Evolutionary conservation across 2,113 vertebrate species (phyloP).

Genomic region (Ariopsis seemanni): DNA sequence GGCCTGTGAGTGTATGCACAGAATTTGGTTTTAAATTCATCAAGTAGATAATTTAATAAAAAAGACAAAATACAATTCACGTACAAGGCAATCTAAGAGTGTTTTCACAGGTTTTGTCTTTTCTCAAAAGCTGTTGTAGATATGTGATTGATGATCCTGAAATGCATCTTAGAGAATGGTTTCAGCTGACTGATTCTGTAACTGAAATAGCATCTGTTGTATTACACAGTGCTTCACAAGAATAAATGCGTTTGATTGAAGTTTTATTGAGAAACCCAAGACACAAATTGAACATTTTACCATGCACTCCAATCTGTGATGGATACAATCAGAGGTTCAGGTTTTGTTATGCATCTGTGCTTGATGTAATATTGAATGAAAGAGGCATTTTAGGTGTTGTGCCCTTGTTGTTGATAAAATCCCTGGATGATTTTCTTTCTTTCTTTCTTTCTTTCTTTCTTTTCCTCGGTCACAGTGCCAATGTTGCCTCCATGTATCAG

Average conservation of each 20-base stretch:
- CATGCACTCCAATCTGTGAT: conserved; percentile 37
- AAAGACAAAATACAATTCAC: background rate
- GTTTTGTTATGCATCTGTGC: conserved; percentile 49
- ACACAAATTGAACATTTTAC: conserved; percentile 63
- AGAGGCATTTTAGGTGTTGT: conserved; percentile 56
- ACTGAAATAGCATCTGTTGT: conserved; percentile 40
- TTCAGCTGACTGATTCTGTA: conserved; percentile 30
- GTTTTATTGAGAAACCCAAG: conserved; percentile 49
- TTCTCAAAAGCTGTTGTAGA: conserved; percentile 21
- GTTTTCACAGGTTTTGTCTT: conserved; percentile 24
- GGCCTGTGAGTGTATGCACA: background rate
- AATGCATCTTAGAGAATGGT: conserved; percentile 24
- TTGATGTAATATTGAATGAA: conserved; percentile 57
- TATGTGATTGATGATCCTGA: conserved; percentile 26
- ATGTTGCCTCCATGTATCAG: conserved; percentile 52
- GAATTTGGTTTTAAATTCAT: background rate
- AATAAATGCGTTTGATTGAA: conserved; percentile 33
- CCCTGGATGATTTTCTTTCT: conserved; percentile 56
- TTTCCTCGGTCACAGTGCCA: conserved; percentile 52
- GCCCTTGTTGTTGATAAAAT: conserved; percentile 61
- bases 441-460: conserved; percentile 41
- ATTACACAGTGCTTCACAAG: conserved; percentile 2
- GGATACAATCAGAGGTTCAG: conserved; percentile 59
- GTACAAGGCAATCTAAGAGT: background rate
- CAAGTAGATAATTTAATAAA: background rate